Conservation (phyloP, 2,888 invertebrate genomes). For the Nasonovia ribisnigri region DNA sequence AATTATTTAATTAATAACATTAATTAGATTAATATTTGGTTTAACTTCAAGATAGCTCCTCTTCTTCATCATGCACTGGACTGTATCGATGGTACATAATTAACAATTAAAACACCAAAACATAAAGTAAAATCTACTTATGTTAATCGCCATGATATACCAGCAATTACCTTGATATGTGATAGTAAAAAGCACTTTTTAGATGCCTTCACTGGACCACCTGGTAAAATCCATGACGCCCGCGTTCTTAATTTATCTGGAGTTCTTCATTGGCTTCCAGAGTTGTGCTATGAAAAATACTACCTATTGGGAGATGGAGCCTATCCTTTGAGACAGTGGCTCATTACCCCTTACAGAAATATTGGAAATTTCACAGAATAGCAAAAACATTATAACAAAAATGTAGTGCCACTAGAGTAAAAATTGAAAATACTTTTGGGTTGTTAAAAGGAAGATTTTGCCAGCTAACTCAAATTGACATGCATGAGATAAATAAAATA, state of each 20-base stretch:
- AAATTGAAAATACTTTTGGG: not conserved
- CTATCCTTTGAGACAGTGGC: not conserved
- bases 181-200: not conserved
- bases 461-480: not conserved
- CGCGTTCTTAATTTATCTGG: too few relatives aligned
- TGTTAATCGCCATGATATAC: conserved; percentile 2
- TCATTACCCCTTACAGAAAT: not conserved
- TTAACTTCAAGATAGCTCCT: conserved; percentile 6
- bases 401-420: not conserved
- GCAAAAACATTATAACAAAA: not conserved
- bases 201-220: not conserved
- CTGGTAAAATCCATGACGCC: too few relatives aligned
- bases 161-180: not conserved
- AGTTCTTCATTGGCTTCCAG: too few relatives aligned
- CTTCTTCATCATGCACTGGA: not conserved
- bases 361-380: not conserved
- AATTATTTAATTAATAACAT: too few relatives aligned
- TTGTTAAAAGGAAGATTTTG: not conserved
- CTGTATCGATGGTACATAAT: not conserved
- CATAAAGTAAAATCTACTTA: conserved; percentile 7
- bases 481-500: not conserved
- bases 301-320: not conserved
- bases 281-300: too few relatives aligned
- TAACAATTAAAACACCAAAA: not conserved
- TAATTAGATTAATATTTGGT: not conserved